Evolutionary conservation across 2,888 invertebrate species (phyloP).

Genomic region (Pseudococcus viburni): DNA sequence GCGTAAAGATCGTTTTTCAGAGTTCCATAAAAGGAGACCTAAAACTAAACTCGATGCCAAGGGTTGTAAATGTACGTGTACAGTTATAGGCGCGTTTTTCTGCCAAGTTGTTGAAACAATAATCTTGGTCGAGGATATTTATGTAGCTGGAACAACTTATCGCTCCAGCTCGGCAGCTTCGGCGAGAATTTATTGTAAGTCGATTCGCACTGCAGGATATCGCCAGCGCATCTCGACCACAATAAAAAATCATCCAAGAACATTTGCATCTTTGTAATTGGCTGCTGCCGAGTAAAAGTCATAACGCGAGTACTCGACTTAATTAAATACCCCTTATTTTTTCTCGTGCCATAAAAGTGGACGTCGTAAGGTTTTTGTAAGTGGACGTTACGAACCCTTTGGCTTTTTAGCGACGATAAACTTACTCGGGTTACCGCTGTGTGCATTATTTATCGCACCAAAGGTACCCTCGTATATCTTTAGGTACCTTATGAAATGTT

Average conservation of each 20-base stretch:
- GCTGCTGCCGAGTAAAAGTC: background rate
- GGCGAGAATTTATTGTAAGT: conserved; percentile 3
- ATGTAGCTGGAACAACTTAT: background rate
- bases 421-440: background rate
- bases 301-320: conserved; percentile 15
- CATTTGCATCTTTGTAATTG: conserved; percentile 44
- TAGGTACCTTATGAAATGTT: background rate
- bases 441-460: conserved; percentile 1
- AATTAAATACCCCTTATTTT: conserved; percentile 24
- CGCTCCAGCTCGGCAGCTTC: conserved; percentile 10
- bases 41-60: conserved; percentile 5
- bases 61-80: conserved; percentile 18
- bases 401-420: conserved; percentile 2
- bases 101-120: conserved; percentile 49
- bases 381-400: background rate
- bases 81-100: conserved; percentile 35
- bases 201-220: conserved; percentile 40
- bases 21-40: conserved; percentile 40
- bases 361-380: background rate
- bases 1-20: conserved; percentile 40
- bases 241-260: conserved; percentile 1
- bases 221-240: background rate
- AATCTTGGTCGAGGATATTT: background rate
- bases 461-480: background rate
- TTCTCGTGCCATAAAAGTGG: background rate